These are phyloP conservation scores for Astatoreochromis straeleni DNA, from an alignment of 2,113 vertebrate genomes.

Conservation along the genomic window DNA sequence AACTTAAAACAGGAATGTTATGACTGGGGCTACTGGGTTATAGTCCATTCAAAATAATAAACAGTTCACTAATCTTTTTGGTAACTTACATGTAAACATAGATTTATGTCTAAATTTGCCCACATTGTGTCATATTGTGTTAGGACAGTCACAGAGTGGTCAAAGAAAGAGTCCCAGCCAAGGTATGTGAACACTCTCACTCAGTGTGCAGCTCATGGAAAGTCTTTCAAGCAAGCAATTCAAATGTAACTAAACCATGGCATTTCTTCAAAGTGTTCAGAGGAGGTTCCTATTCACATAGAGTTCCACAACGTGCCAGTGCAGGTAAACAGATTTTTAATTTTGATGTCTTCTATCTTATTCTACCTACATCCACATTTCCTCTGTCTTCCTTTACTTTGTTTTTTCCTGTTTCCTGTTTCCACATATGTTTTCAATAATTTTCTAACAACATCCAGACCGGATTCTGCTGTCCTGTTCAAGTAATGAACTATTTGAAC, in stretches of 20 bases:
- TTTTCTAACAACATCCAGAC: neutral
- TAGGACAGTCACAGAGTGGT: slow-evolving; percentile 76
- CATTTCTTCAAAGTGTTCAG: slow-evolving; percentile 81
- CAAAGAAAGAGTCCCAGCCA: slow-evolving; percentile 73
- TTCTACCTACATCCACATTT: neutral
- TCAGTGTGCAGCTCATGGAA: neutral
- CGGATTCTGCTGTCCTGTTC: neutral
- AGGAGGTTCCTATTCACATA: slow-evolving; percentile 67
- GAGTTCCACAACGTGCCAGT: slow-evolving; percentile 58
- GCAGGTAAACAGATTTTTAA: slow-evolving; percentile 72
- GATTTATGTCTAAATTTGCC: slow-evolving; percentile 17
- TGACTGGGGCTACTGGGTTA: neutral
- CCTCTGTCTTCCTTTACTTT: neutral
- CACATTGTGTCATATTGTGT: slow-evolving; percentile 48
- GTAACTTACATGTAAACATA: neutral
- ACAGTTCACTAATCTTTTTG: neutral
- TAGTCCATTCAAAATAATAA: neutral
- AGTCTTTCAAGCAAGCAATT: neutral
- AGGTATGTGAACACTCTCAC: slow-evolving; percentile 72
- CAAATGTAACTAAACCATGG: slow-evolving; percentile 35
- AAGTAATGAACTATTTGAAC: neutral
- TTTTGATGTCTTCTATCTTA: neutral
- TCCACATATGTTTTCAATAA: slow-evolving; percentile 12
- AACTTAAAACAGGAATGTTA: neutral
- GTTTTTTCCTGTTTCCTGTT: neutral